Percentiles rank a stretch among this genome's conserved stretches.
Evolutionary conservation across 2,113 vertebrate species (phyloP).

Genomic region (Platycercus adscitus): DNA sequence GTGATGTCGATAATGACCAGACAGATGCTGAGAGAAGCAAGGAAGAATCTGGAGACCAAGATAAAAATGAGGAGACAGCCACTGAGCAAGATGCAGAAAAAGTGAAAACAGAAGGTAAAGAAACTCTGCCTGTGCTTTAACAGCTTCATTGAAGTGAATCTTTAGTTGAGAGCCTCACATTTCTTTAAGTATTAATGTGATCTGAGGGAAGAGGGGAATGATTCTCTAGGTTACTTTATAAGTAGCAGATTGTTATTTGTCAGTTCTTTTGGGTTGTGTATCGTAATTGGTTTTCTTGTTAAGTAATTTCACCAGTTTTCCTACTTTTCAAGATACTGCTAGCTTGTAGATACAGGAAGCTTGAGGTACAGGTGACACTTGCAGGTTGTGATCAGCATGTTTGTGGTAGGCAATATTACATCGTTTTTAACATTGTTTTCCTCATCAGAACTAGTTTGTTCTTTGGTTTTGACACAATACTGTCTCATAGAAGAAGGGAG

Average conservation of each 20-base stretch:
- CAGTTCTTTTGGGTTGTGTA: background rate
- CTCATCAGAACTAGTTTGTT: background rate
- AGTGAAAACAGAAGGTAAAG: conserved; percentile 78
- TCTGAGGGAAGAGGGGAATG: background rate
- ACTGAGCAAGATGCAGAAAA: conserved; percentile 71
- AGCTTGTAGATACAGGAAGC: background rate
- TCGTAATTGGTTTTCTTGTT: background rate
- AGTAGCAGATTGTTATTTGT: background rate
- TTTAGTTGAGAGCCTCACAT: background rate
- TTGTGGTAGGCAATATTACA: background rate
- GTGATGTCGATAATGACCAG: conserved; percentile 74
- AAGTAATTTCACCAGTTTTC: background rate
- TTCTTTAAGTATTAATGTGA: background rate
- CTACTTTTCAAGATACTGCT: background rate
- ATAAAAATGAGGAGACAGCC: conserved; percentile 52
- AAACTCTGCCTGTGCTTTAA: conserved; percentile 2
- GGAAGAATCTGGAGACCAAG: conserved; percentile 64
- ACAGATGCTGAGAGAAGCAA: conserved; percentile 67
- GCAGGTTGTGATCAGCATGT: background rate
- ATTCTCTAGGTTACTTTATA: background rate
- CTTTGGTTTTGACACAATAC: background rate
- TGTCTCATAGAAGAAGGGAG: background rate
- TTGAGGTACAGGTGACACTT: background rate
- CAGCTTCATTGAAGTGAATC: background rate
- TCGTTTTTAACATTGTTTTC: background rate